Percentiles rank a stretch among this genome's conserved stretches.
These are phyloP conservation scores for Sphaerophoria rueppellii DNA, from an alignment of 2,888 invertebrate genomes.

Conservation along the genomic window DNA sequence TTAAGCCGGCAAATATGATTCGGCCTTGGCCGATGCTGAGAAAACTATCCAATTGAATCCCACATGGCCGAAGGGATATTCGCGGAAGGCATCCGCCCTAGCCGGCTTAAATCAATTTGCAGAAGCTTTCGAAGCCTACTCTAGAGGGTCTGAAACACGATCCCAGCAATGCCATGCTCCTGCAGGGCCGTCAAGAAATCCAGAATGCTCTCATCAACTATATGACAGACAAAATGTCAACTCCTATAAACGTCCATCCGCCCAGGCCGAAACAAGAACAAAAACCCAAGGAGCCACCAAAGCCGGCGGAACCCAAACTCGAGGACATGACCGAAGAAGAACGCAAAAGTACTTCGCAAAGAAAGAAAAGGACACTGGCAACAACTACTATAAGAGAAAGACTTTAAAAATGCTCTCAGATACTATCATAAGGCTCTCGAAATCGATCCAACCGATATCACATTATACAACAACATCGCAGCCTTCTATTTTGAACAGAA, in stretches of 20 bases:
- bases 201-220: conserved; percentile 77
- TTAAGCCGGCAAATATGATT: conserved; percentile 88
- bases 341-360: conserved; percentile 87
- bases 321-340: conserved; percentile 83
- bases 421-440: conserved; percentile 96
- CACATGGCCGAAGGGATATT: conserved; percentile 94
- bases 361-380: conserved; percentile 94
- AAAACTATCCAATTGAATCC: conserved; percentile 91
- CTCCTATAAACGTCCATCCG: conserved; percentile 80
- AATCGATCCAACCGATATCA: conserved; percentile 95
- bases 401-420: conserved; percentile 88
- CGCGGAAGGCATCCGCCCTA: conserved; percentile 93
- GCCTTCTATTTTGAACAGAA: conserved; percentile 98
- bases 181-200: conserved; percentile 80
- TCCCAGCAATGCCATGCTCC: conserved; percentile 83
- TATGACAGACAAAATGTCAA: conserved; percentile 75
- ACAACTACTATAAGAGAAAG: conserved; percentile 96
- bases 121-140: conserved; percentile 90
- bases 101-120: conserved; percentile 88
- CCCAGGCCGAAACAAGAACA: conserved; percentile 82
- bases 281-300: conserved; percentile 82
- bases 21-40: conserved; percentile 93
- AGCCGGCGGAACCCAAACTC: conserved; percentile 80
- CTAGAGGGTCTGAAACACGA: conserved; percentile 86
- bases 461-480: conserved; percentile 96